phyloP scores from a whole-genome alignment of 2,113 vertebrate species.

The Phyllostomus discolor region DNA sequence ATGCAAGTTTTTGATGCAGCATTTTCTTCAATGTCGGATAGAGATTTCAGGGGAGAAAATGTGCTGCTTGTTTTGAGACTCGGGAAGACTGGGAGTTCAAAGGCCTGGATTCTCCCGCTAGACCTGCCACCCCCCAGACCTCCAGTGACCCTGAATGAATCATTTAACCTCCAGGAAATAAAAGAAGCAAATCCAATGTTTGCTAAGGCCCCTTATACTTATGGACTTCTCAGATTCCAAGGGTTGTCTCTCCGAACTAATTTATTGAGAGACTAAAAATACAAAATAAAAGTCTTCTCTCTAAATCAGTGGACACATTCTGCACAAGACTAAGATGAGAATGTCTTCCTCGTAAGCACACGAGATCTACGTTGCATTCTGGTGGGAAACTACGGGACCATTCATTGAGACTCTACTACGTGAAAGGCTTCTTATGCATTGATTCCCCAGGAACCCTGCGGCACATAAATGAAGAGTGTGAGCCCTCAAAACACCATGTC shows the following conservation, averaged over 20 bases:
- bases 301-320: background rate
- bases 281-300: background rate
- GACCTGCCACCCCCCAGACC: background rate
- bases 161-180: background rate
- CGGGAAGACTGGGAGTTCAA: background rate
- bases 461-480: background rate
- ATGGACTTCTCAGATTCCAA: background rate
- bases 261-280: background rate
- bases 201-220: background rate
- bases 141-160: background rate
- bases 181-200: background rate
- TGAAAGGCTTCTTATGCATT: background rate
- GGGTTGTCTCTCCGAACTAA: background rate
- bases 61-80: background rate
- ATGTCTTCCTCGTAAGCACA: background rate
- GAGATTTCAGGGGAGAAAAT: background rate
- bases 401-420: background rate
- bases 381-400: background rate
- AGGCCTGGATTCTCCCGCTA: background rate
- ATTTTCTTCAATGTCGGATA: background rate
- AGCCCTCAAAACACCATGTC: background rate
- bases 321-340: background rate
- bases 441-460: background rate
- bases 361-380: background rate
- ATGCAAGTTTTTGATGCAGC: background rate